Base-by-base conservation (phyloP, 2,113 vertebrate genomes). In the Kryptolebias marmoratus region DNA sequence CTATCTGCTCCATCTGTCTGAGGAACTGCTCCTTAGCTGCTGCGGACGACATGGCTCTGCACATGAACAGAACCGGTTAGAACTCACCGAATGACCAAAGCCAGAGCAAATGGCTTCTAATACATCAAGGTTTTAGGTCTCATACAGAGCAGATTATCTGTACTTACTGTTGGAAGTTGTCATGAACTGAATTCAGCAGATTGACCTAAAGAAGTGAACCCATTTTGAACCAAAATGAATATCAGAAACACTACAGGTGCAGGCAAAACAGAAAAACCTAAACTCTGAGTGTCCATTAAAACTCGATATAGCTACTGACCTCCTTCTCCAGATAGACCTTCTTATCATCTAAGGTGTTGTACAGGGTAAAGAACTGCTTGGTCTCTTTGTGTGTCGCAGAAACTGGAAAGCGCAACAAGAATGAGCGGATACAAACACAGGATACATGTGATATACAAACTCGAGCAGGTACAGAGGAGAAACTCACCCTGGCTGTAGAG, bases 251-350 rank as follows among this genome's bases (percentile, higher is more conserved):
- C 27, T 44, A 59, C 3, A 36, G 30, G 6, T 11, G 16, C 30
- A 6, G 12, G 11, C 44, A 11, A 12, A 10, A 42, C 53, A 16
- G 13, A 22, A 22, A 22, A 22, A 56, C 8, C 31, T 31, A 31
- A 55, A 15, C 4, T 15, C 3, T 11, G 28, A 27, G 12, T 7
- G 7, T 36, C 36, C 36, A 36, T 7, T 36, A 36, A 36, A 42
- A 42, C 10, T 9, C 10, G 39, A 42, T 15, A 30, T 7, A 13
- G 11, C 28, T 2, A 48, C 82, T 75, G 76, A 97, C 97, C 96
- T 99, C 98, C 88, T 99, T 99, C 90, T 99, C 97, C 83, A 99
- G 92, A 77, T 97, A 99, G 14, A 99, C 95, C 84, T 99, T 99
- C 90, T 98, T 98, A 92, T 99, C 98, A 56, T 99, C 97, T 79